phyloP scores from a whole-genome alignment of 1,140 invertebrate genomes.

The Hirudo medicinalis region DNA sequence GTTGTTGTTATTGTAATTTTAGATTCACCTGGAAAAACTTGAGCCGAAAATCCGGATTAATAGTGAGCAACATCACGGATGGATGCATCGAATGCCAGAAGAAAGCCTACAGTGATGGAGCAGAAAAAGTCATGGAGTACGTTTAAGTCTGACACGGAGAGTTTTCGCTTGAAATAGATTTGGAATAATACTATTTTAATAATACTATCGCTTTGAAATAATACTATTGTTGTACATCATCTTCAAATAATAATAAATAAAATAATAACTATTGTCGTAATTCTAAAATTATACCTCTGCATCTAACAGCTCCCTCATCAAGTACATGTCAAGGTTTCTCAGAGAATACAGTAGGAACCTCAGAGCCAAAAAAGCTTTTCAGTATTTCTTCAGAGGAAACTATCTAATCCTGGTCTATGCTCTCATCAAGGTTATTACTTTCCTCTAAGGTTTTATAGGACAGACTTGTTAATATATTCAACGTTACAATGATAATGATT shows the following conservation, averaged over 20 bases:
- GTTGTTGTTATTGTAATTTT: no score
- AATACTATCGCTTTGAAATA: no score
- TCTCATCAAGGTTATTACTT: constrained; percentile 39
- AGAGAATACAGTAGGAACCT: constrained; percentile 26
- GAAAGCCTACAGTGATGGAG: constrained; percentile 28
- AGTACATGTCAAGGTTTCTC: constrained; percentile 38
- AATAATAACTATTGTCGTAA: neutral
- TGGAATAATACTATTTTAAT: no score
- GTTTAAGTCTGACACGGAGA: neutral
- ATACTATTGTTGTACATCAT: no score
- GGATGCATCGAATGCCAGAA: constrained; percentile 22
- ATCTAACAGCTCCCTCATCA: constrained; percentile 22
- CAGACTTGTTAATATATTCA: neutral
- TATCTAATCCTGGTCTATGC: constrained; percentile 44
- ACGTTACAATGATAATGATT: neutral
- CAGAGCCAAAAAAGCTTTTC: neutral
- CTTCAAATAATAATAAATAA: neutral
- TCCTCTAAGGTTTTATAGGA: neutral
- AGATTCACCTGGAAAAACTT: constrained; percentile 31
- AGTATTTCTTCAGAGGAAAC: constrained; percentile 34
- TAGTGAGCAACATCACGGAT: constrained; percentile 21
- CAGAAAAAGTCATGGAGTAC: constrained; percentile 38
- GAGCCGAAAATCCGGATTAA: constrained; percentile 40
- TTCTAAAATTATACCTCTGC: neutral
- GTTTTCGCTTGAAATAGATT: neutral